phyloP scores from a whole-genome alignment of 2,113 vertebrate genomes.

The Catharus fuscescens region DNA sequence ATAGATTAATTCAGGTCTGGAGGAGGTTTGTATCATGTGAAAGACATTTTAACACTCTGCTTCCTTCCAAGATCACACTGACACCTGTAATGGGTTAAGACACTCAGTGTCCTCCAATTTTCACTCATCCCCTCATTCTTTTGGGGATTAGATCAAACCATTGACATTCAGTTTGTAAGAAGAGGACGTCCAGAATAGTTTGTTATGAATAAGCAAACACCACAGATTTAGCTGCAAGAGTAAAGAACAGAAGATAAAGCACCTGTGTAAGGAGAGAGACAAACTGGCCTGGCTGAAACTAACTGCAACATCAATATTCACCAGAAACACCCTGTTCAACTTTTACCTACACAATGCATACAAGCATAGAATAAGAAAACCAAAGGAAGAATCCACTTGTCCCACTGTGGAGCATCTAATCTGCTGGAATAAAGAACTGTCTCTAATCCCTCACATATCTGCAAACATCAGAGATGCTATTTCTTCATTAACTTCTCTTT shows the following conservation, averaged over 20 bases:
- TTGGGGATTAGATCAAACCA: not conserved
- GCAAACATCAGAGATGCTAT: not conserved
- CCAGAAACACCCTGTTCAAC: not conserved
- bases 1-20: not conserved
- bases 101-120: not conserved
- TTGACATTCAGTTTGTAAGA: not conserved
- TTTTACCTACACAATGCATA: not conserved
- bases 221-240: not conserved
- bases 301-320: not conserved
- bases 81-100: not conserved
- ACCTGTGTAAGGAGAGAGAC: not conserved
- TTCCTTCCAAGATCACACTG: not conserved
- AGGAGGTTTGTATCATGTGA: not conserved
- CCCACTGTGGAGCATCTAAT: not conserved
- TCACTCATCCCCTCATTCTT: not conserved
- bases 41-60: not conserved
- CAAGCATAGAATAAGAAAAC: not conserved
- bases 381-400: not conserved
- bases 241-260: conserved; percentile 4
- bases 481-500: not conserved
- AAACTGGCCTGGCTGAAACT: not conserved
- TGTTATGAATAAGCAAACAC: not conserved
- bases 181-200: not conserved
- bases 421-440: not conserved
- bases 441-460: not conserved